These are phyloP conservation scores for Strigamia maritima DNA, from an alignment of 2,888 invertebrate genomes.

Conservation along the genomic window DNA sequence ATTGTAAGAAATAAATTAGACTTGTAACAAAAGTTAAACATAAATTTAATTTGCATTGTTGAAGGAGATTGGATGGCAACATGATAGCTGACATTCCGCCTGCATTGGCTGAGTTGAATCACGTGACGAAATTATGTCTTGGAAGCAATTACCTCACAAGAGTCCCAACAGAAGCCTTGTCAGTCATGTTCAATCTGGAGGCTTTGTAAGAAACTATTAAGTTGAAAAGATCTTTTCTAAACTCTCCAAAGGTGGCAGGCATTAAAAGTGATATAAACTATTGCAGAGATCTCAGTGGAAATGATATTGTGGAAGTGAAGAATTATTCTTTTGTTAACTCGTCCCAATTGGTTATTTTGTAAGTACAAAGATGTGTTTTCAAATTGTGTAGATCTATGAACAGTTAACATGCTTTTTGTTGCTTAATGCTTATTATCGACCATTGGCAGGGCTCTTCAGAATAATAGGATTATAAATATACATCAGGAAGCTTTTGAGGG, in stretches of 20 bases:
- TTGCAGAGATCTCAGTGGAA: constrained; percentile 36
- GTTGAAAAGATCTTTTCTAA: neutral
- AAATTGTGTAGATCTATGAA: neutral
- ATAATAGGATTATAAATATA: constrained; percentile 28
- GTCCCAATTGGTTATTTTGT: constrained; percentile 34
- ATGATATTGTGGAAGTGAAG: constrained; percentile 28
- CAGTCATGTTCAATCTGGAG: constrained; percentile 8
- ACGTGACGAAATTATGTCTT: constrained; percentile 33
- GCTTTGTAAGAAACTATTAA: constrained; percentile 25
- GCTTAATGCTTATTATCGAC: too few species aligned
- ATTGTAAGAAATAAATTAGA: constrained; percentile 13
- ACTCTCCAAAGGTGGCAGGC: neutral
- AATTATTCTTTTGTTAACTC: constrained; percentile 16
- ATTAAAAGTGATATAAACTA: neutral
- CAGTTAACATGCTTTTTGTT: neutral
- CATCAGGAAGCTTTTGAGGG: constrained; percentile 32
- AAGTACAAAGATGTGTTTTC: neutral
- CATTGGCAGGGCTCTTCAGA: neutral
- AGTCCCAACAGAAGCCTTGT: constrained; percentile 35
- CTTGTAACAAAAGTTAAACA: neutral
- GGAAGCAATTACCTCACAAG: constrained; percentile 13
- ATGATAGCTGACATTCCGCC: constrained; percentile 29
- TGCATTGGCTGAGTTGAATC: neutral
- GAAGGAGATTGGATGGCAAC: constrained; percentile 35
- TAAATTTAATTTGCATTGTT: constrained; percentile 3